Evolutionary conservation across 2,797 vertebrate species (phyloP).

Genomic region (Notolabrus celidotus): DNA sequence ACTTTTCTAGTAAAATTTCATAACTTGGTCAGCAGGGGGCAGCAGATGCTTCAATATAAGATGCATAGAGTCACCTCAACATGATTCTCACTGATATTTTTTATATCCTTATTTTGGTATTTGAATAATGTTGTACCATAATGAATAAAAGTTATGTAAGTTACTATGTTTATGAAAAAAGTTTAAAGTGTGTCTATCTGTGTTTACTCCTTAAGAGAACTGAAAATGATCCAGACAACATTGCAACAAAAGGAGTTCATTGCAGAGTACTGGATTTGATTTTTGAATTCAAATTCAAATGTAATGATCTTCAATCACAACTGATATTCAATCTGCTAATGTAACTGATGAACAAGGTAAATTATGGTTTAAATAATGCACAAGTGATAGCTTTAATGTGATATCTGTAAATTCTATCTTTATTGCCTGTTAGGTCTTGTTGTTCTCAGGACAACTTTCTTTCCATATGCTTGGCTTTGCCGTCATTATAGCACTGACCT

Average conservation of each 20-base stretch:
- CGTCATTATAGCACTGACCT: not conserved
- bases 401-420: not conserved
- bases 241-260: no score
- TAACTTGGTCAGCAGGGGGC: conserved; percentile 30
- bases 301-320: not conserved
- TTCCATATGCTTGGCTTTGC: not conserved
- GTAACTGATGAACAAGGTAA: not conserved
- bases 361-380: not conserved
- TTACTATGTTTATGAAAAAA: no score
- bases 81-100: no score
- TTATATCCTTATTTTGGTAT: no score
- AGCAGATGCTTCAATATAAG: conserved; percentile 13
- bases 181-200: no score
- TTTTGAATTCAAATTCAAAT: no score
- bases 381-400: not conserved
- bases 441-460: not conserved
- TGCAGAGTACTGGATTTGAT: no score
- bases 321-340: not conserved
- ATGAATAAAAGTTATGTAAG: no score
- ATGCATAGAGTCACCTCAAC: no score
- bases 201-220: no score
- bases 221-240: no score
- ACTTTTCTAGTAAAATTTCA: not conserved
- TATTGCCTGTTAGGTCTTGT: not conserved
- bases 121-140: no score